Base-by-base conservation (phyloP, 2,797 vertebrate genomes). In the Sebastes iracundus region DNA sequence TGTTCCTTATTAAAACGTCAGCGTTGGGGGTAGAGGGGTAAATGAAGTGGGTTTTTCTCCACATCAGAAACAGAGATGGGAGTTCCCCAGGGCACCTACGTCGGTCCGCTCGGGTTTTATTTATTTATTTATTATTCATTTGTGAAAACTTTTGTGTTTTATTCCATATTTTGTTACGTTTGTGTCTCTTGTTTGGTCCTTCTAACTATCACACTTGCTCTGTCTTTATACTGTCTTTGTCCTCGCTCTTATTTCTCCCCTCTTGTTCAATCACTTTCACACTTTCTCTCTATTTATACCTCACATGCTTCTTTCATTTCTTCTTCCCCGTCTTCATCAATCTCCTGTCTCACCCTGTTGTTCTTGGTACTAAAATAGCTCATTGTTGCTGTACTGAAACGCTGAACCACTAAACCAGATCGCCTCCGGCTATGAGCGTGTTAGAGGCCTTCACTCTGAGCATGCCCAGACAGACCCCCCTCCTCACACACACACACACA, bases 341-440 rank as follows among this genome's bases (percentile, higher is more conserved):
- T 33, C 67, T 14, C 22, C 30, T 49, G 23, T 52, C 60, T 72
- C 79, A 7, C 27, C n/a, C 5, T 30, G 33, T 70, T 79, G 60
- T 71, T 75, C 66, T 38, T 6, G 9, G 46, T 46, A 79, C 85
- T 72, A 79, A 89, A 90, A 90, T 86, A 92, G 83, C 78, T 86
- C 72, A 74, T 81, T 77, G 79, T 90, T 82, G 74, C 72, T 52
- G 33, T 9, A 12, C 68, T 53, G 71, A 70, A 38, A 83, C 30
- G 5, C 76, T 79, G 67, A 78, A 76, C 72, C 81, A 68, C 81
- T 71, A 82, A 89, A 85, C 63, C 80, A 74, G 68, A 79, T 77
- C 2, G 42, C 88, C 88, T 83, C 30, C 5, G 10, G 89, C 87
- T 85, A 72, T 3, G 76, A 73, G 65, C 68, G 59, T 75, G 72